phyloP scores from a whole-genome alignment of 2,113 vertebrate species.

The Oreotragus oreotragus region DNA sequence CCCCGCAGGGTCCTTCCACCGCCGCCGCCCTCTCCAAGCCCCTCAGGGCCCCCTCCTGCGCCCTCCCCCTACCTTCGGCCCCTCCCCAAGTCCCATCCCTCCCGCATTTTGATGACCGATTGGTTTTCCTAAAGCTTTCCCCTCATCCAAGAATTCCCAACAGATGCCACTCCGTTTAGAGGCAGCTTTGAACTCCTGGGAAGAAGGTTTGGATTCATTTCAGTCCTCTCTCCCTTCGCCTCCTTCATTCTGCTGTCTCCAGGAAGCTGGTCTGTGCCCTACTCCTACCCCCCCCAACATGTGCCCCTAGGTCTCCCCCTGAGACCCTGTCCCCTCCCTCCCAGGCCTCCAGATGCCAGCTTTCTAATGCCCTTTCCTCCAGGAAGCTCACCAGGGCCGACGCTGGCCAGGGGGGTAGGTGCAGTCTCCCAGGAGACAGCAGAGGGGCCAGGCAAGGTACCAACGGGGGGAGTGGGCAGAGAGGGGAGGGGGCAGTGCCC shows the following conservation, averaged over 20 bases:
- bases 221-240: no score
- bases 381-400: conserved; percentile 25
- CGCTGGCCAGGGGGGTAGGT: background rate
- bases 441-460: background rate
- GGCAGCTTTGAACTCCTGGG: background rate
- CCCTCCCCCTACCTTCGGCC: background rate
- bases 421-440: background rate
- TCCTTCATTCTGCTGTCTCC: background rate
- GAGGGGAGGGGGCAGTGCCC: conserved; percentile 68
- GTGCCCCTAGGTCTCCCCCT: background rate
- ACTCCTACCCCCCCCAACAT: background rate
- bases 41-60: background rate
- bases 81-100: no score
- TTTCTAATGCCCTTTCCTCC: background rate
- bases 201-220: background rate
- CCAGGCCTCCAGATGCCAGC: background rate
- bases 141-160: background rate
- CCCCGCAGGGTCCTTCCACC: background rate
- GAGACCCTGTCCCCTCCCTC: rapidly evolving
- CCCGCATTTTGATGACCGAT: background rate
- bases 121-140: background rate
- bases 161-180: background rate
- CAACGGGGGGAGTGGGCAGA: background rate
- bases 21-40: rapidly evolving
- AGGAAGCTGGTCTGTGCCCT: background rate